Percentiles rank a stretch among this genome's conserved stretches.
Conservation (phyloP, 2,113 vertebrate genomes). For the Megaceryle maxima region DNA sequence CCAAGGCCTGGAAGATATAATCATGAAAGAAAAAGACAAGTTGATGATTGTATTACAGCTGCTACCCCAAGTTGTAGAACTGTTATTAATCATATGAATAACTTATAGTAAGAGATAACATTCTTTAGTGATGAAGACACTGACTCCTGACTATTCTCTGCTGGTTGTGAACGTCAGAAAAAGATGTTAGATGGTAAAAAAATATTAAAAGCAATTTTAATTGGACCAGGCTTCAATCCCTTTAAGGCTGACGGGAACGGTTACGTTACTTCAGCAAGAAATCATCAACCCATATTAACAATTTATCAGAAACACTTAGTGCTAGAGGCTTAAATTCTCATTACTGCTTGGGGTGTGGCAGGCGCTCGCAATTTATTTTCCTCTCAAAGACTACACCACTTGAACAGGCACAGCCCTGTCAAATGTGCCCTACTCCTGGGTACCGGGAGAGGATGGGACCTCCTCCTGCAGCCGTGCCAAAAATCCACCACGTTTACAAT, state of each 20-base stretch:
- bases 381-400: background rate
- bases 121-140: background rate
- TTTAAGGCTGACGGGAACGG: background rate
- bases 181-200: background rate
- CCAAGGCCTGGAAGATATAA: background rate
- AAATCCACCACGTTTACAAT: background rate
- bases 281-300: background rate
- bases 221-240: background rate
- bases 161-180: background rate
- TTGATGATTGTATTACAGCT: background rate
- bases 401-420: background rate
- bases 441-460: background rate
- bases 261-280: background rate
- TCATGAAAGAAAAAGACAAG: background rate
- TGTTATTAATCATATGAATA: background rate
- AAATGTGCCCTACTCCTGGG: background rate
- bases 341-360: background rate
- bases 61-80: background rate
- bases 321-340: background rate
- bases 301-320: background rate
- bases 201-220: background rate
- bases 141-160: background rate
- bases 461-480: fast-evolving
- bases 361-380: background rate
- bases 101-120: background rate